These are phyloP conservation scores for Zeus faber DNA, from an alignment of 2,113 vertebrate species.

Conservation along the genomic window DNA sequence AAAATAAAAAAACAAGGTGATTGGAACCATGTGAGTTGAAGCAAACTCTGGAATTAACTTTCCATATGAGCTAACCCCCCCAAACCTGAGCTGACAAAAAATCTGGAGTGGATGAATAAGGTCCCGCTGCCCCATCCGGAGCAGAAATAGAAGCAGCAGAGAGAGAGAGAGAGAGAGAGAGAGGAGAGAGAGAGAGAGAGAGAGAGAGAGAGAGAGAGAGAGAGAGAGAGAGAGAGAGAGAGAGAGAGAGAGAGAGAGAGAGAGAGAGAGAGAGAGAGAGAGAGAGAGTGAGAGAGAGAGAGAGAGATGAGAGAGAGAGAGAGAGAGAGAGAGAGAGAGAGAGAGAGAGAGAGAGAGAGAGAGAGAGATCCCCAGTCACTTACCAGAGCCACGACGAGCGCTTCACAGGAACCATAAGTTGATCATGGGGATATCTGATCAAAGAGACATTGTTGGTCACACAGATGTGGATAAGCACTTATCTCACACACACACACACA, in stretches of 20 bases:
- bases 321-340: no score
- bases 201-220: no score
- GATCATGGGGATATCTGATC: constrained; percentile 30
- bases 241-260: no score
- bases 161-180: constrained; percentile 25
- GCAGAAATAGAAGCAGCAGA: constrained; percentile 51
- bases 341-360: no score
- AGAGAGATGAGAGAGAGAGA: no score
- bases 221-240: no score
- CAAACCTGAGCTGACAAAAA: constrained; percentile 62
- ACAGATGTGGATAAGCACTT: constrained; percentile 26
- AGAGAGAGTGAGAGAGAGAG: no score
- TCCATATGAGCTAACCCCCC: constrained; percentile 62
- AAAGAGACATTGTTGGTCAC: constrained; percentile 27
- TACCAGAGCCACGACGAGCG: no score
- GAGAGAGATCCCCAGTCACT: no score
- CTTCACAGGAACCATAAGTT: constrained; percentile 11
- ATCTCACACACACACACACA: constrained; percentile 12
- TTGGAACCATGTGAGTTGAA: constrained; percentile 79
- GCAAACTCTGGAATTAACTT: constrained; percentile 69
- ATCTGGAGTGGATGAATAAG: constrained; percentile 60
- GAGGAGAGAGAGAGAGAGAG: no score
- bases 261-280: no score
- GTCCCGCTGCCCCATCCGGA: constrained; percentile 40
- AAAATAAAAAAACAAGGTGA: no score